Percentiles rank a stretch among this genome's conserved stretches.
Conservation (phyloP, 1,140 invertebrate species). For the Mycetomoellerius zeteki region DNA sequence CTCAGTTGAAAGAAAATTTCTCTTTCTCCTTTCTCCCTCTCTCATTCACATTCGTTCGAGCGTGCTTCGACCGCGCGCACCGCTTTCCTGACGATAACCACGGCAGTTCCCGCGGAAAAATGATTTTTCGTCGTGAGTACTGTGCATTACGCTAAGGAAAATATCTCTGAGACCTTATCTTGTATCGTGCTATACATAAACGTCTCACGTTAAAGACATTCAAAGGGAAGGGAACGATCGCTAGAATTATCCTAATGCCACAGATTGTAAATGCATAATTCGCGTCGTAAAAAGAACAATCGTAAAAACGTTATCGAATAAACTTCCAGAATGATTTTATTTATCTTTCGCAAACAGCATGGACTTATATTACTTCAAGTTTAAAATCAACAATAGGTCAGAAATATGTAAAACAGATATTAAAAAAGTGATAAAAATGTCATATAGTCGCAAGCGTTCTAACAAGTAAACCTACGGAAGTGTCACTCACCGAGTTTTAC, state of each 20-base stretch:
- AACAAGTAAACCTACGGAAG: too few species aligned
- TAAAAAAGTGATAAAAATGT: background rate
- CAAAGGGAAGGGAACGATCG: background rate
- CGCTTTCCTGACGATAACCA: constrained; percentile 52
- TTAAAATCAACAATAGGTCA: background rate
- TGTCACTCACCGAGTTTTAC: too few species aligned
- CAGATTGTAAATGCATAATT: background rate
- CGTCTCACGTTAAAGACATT: constrained; percentile 16
- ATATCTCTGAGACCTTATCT: constrained; percentile 53
- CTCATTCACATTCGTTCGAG: constrained; percentile 54
- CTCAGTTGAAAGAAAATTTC: constrained; percentile 50
- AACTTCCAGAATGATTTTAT: background rate
- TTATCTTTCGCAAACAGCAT: background rate
- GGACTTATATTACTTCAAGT: background rate
- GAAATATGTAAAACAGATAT: background rate
- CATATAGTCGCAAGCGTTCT: background rate
- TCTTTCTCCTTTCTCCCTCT: constrained; percentile 33
- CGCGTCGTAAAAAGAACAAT: background rate
- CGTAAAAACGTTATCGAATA: background rate
- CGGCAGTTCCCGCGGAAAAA: constrained; percentile 59
- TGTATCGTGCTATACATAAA: constrained; percentile 12
- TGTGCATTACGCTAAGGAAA: constrained; percentile 50
- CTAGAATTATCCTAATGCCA: constrained; percentile 29
- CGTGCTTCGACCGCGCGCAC: constrained; percentile 27
- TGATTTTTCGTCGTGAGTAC: constrained; percentile 59